Conservation (phyloP, 2,797 vertebrate species). For the Intellagama lesueurii region DNA sequence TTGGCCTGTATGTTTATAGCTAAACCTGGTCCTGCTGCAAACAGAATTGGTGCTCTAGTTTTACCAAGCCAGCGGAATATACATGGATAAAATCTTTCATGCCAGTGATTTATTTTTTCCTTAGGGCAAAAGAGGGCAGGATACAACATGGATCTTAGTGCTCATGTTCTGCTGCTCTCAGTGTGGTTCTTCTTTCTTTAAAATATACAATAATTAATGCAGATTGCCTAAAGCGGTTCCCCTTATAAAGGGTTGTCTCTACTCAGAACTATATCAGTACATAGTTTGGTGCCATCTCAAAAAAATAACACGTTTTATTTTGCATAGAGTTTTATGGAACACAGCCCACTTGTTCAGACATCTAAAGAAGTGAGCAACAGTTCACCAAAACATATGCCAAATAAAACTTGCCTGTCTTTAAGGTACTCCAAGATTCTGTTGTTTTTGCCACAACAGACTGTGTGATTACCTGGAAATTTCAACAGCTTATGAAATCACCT, state of each 20-base stretch:
- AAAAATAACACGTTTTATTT: no score
- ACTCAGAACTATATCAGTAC: background rate
- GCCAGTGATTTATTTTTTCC: background rate
- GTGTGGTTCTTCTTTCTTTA: background rate
- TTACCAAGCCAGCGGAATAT: background rate
- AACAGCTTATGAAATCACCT: background rate
- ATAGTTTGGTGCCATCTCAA: no score
- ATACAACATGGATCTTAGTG: conserved; percentile 1
- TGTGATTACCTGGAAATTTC: background rate
- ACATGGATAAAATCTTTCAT: background rate
- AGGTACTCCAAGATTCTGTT: no score
- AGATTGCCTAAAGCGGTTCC: conserved; percentile 7
- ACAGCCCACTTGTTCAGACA: no score
- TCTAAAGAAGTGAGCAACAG: no score
- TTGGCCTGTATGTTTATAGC: background rate
- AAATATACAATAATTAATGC: conserved; percentile 1
- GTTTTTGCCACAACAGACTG: no score
- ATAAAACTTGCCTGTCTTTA: no score
- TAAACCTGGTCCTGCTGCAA: background rate
- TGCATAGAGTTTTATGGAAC: no score
- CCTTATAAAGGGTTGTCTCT: background rate
- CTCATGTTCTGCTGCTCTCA: background rate
- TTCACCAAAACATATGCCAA: no score
- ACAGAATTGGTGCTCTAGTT: background rate
- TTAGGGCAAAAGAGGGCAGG: background rate